Percentiles rank a stretch among this genome's conserved stretches.
Evolutionary conservation across 2,797 vertebrate species (phyloP).

Genomic region (Manis pentadactyla): DNA sequence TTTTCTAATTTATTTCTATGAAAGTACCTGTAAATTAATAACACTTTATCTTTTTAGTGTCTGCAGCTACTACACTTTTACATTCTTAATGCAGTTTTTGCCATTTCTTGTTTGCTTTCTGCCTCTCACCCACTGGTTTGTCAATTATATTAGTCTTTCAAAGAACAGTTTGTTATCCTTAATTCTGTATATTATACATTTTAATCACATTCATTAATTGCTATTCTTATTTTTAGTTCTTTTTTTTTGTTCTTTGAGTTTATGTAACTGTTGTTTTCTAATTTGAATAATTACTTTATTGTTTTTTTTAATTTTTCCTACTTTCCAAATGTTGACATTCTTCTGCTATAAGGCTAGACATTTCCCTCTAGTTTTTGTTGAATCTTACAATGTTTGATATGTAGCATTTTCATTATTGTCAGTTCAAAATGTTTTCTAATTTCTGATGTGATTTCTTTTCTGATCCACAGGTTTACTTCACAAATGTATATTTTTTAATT

Average conservation of each 20-base stretch:
- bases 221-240: neutral
- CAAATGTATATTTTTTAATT: neutral
- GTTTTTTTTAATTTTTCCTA: neutral
- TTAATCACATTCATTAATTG: conserved; percentile 30
- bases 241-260: neutral
- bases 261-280: conserved; percentile 13
- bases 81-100: neutral
- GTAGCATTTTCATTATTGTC: neutral
- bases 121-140: neutral
- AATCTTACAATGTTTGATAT: neutral
- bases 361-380: conserved; percentile 14
- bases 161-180: neutral
- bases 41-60: neutral
- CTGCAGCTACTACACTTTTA: neutral
- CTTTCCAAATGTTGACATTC: neutral
- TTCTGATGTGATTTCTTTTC: conserved; percentile 22
- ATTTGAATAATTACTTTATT: neutral
- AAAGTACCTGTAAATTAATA: conserved; percentile 16
- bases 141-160: conserved; percentile 27
- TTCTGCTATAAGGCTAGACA: neutral
- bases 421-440: conserved; percentile 35
- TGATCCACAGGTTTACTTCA: neutral
- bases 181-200: neutral
- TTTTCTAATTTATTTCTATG: conserved; percentile 31
- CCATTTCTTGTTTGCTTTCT: conserved; percentile 12